Percentiles rank a stretch among this genome's conserved stretches.
Evolutionary conservation across 2,797 vertebrate species (phyloP).

Genomic region (Ctenopoma kingsleyae): DNA sequence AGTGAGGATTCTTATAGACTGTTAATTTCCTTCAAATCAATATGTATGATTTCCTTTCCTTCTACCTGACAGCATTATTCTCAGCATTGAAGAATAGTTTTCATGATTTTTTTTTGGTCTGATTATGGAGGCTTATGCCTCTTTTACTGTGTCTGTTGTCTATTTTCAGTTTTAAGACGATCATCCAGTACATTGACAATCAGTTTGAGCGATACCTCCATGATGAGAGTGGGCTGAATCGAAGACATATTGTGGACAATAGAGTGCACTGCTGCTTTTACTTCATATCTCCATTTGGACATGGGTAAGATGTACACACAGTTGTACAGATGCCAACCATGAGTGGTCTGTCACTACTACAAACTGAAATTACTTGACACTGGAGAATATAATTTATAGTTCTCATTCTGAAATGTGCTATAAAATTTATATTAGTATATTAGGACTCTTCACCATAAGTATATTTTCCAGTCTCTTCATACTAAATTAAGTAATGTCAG

Average conservation of each 20-base stretch:
- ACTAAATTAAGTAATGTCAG: no score
- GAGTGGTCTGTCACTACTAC: not conserved
- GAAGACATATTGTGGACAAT: conserved; percentile 96
- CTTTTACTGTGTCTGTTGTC: conserved; percentile 14
- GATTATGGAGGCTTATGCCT: not conserved
- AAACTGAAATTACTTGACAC: not conserved
- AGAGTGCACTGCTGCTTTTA: conserved; percentile 99
- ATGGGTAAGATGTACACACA: conserved; percentile 86
- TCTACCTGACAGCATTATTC: not conserved
- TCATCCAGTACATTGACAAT: conserved; percentile 97
- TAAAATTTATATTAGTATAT: no score
- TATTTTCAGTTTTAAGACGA: conserved; percentile 92
- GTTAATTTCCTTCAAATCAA: not conserved
- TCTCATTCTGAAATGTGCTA: not conserved
- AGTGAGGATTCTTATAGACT: not conserved
- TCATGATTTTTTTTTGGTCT: not conserved
- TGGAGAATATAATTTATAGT: not conserved
- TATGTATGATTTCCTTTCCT: not conserved
- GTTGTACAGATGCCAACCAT: not conserved
- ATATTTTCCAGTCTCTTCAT: no score
- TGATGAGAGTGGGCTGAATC: conserved; percentile 96
- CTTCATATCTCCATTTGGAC: conserved; percentile 98
- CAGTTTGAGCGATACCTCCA: conserved; percentile 98
- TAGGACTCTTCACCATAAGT: no score
- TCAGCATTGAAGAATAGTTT: not conserved